A percentile compares a stretch with the other conserved stretches of the same genome.
These are phyloP conservation scores for Cheirogaleus major DNA, from an alignment of 2,797 vertebrate genomes.

Conservation along the genomic window DNA sequence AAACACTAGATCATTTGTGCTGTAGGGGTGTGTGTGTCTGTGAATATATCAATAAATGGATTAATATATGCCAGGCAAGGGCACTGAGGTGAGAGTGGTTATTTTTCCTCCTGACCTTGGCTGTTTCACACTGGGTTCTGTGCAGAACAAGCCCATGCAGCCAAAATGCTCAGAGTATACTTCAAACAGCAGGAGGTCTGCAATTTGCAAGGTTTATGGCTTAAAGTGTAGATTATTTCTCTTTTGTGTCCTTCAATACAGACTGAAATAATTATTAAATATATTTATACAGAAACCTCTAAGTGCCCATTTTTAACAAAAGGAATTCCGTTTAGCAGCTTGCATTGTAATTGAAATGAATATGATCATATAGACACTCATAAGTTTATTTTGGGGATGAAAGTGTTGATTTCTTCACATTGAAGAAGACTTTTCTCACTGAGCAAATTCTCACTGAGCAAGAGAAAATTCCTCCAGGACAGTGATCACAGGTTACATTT, in stretches of 20 bases:
- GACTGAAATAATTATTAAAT: neutral
- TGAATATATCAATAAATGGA: too few relatives aligned
- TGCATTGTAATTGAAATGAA: neutral
- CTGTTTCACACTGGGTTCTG: neutral
- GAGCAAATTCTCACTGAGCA: neutral
- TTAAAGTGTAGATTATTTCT: neutral
- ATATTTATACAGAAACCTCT: neutral
- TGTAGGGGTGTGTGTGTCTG: too few relatives aligned
- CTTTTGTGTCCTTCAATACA: neutral
- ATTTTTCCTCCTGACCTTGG: too few relatives aligned
- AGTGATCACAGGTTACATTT: neutral
- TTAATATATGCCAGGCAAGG: too few relatives aligned
- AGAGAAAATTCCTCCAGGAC: neutral
- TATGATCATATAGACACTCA: neutral
- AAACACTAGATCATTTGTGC: too few relatives aligned
- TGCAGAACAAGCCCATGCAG: rapidly evolving
- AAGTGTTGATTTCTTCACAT: neutral
- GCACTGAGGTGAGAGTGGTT: too few relatives aligned
- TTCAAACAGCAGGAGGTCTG: neutral
- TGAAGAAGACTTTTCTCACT: neutral
- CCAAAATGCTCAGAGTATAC: rapidly evolving
- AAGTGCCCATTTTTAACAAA: neutral
- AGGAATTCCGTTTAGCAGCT: neutral
- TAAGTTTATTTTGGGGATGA: neutral
- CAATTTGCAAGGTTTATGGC: neutral